Evolutionary conservation across 1,140 invertebrate genomes (phyloP), one percentile per base, ranked within the genome.

Genomic region (Drosophila parvula): DNA sequence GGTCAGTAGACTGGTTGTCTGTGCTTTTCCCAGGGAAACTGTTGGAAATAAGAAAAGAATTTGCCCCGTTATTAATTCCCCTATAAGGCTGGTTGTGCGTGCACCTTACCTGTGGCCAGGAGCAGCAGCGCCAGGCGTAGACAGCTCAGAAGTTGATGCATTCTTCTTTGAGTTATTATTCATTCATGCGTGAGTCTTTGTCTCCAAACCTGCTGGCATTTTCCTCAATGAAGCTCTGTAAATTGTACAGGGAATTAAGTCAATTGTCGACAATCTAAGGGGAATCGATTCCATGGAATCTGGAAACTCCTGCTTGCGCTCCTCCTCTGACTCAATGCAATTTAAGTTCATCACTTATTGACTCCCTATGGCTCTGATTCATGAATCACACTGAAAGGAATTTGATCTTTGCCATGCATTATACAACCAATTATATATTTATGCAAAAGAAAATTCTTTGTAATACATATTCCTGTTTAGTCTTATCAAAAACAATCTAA

Each of bases 11-110:
- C 34, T 44, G 40, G 28, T 51, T 53, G 45, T 48, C 59, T 79
- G 79, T 18, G 51, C 78, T 36, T 40, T 56, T 64, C 50, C 80
- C 43, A 41, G 22, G n/a, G 48, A 36, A 50, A 62, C 84, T 86
- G 47, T 5, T 40, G 30, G 16, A 6, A 34, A 16, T 14, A 18
- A 9, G 8, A 4, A 32, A 56, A 44, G 27, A 14, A 56, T 45
- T 16, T 12, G 7, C 7, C 32, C 41, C 4, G 48, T 64, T 53
- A 30, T 14, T 11, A n/a, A 34, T 12, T 9, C 12, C 38, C 61
- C 10, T 53, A 34, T 53, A 12, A 53, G 65, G 38, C 34, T 34
- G 14, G n/a, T 16, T 11, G 16, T 6, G 9, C 7, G n/a, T 18
- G 8, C 30, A 28, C 9, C 32, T 53, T 48, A 69, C 65, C 65